Conservation (phyloP, 2,797 vertebrate species). For the Emydoidea blandingii region DNA sequence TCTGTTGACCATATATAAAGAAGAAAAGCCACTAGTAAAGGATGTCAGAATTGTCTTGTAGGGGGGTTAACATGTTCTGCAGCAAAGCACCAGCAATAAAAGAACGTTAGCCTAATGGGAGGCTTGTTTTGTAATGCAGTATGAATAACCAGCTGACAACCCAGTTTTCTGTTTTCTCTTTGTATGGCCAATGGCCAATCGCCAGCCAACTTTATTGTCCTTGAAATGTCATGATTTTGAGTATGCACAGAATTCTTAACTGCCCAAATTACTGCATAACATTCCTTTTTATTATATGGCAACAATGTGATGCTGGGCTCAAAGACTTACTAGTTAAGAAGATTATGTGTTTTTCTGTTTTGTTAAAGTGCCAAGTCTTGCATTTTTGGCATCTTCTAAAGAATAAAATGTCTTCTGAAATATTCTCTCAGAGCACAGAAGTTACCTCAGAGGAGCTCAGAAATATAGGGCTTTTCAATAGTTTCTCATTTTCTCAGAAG, state of each 20-base stretch:
- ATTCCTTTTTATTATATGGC: constrained; percentile 80
- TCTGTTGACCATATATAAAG: constrained; percentile 65
- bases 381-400: constrained; percentile 80
- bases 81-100: constrained; percentile 74
- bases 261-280: constrained; percentile 80
- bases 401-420: constrained; percentile 80
- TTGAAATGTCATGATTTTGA: constrained; percentile 80
- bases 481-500: constrained; percentile 70
- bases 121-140: constrained; percentile 76
- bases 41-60: constrained; percentile 65
- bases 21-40: constrained; percentile 65
- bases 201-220: constrained; percentile 81
- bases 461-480: constrained; percentile 70
- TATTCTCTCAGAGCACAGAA: constrained; percentile 75
- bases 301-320: constrained; percentile 79
- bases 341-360: constrained; percentile 81
- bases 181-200: constrained; percentile 74
- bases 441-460: constrained; percentile 77
- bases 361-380: constrained; percentile 81
- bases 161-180: constrained; percentile 63
- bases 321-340: constrained; percentile 82
- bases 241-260: constrained; percentile 79
- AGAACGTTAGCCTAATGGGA: constrained; percentile 76
- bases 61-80: constrained; percentile 77
- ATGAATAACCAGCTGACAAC: constrained; percentile 80